Conservation (phyloP, 2,888 invertebrate genomes). For the Leucophenga maculata region DNA sequence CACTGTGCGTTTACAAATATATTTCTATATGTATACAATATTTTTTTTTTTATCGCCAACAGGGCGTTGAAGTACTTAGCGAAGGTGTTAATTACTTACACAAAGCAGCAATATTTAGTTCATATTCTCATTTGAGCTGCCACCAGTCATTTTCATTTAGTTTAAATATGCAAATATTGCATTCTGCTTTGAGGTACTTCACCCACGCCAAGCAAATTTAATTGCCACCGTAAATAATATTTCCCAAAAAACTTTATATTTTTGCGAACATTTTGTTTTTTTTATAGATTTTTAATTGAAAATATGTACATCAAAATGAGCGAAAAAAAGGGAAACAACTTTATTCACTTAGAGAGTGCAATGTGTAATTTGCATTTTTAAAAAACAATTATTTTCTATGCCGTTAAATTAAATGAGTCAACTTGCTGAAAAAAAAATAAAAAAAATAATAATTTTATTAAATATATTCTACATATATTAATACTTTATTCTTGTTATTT, state of each 20-base stretch:
- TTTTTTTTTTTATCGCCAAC: slow-evolving; percentile 54
- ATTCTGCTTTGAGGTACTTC: slow-evolving; percentile 27
- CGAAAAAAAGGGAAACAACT: background rate
- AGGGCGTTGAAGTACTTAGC: slow-evolving; percentile 60
- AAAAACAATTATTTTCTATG: too few species aligned
- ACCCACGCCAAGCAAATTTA: slow-evolving; percentile 1
- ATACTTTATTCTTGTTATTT: background rate
- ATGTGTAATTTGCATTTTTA: slow-evolving; percentile 11
- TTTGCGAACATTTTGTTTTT: too few species aligned
- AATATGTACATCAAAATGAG: background rate
- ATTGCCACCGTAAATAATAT: too few species aligned
- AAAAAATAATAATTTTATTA: background rate
- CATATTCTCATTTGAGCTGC: too few species aligned
- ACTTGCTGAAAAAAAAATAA: background rate
- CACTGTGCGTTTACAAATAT: too few species aligned
- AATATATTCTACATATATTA: too few species aligned
- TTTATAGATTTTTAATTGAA: background rate
- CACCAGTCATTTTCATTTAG: too few species aligned
- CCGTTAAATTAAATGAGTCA: too few species aligned
- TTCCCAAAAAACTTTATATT: too few species aligned
- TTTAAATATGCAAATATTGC: slow-evolving; percentile 29
- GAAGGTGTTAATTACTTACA: slow-evolving; percentile 52
- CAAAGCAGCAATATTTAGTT: slow-evolving; percentile 28
- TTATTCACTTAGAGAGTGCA: background rate
- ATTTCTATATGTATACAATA: too few species aligned